phyloP scores from a whole-genome alignment of 2,113 vertebrate genomes.

The Glaucidium brasilianum region DNA sequence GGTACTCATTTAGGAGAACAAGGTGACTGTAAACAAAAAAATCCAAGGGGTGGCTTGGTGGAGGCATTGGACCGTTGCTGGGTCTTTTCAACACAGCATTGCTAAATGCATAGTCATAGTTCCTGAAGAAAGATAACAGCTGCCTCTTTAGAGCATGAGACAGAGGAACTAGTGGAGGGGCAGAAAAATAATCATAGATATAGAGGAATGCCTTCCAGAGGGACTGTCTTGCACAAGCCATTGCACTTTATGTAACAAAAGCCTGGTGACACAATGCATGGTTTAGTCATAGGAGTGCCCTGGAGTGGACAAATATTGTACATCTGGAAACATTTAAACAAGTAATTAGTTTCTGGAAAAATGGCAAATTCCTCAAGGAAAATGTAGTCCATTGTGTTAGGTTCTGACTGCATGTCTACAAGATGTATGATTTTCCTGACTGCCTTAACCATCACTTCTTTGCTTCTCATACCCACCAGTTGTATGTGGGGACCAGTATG shows the following conservation, averaged over 20 bases:
- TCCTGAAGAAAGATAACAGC: background rate
- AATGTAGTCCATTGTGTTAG: background rate
- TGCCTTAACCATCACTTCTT: background rate
- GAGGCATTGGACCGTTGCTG: background rate
- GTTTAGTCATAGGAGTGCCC: conserved; percentile 13
- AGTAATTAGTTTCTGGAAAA: conserved; percentile 38
- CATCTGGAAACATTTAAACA: conserved; percentile 31
- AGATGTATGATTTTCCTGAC: background rate
- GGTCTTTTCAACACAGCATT: background rate
- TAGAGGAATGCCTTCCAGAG: conserved; percentile 10
- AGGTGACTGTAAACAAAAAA: background rate
- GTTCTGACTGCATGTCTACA: background rate
- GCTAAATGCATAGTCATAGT: background rate
- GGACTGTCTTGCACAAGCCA: conserved; percentile 32
- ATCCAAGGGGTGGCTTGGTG: background rate
- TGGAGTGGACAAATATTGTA: background rate
- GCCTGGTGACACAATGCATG: conserved; percentile 33
- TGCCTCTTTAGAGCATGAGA: background rate
- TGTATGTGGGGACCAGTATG: background rate
- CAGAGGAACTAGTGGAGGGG: background rate
- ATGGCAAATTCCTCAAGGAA: background rate
- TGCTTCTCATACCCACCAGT: background rate
- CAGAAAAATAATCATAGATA: background rate
- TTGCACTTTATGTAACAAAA: conserved; percentile 28
- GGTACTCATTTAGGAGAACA: background rate